A percentile compares a stretch with the other conserved stretches of the same genome.
These are phyloP conservation scores for Meandrusa payeni DNA, from an alignment of 2,888 invertebrate species.

Conservation along the genomic window DNA sequence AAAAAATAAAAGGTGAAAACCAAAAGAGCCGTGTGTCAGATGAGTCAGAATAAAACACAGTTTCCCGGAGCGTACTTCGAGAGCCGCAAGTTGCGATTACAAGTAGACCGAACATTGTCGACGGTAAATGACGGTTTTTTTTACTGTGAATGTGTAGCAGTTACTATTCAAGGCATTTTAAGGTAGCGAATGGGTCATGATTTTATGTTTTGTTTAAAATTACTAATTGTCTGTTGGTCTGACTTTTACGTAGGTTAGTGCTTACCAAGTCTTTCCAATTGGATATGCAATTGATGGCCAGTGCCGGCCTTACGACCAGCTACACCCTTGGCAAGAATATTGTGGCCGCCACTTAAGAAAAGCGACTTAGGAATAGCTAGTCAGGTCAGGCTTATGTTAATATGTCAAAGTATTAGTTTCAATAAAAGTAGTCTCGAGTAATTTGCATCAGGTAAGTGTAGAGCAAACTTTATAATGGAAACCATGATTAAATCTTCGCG, in stretches of 20 bases:
- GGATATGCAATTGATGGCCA: no score
- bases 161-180: no score
- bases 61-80: slow-evolving; percentile 6
- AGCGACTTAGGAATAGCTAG: no score
- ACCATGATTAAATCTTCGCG: neutral
- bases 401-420: slow-evolving; percentile 9
- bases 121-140: neutral
- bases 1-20: neutral
- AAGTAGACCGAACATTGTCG: slow-evolving; percentile 11
- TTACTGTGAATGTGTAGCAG: slow-evolving; percentile 2
- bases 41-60: slow-evolving; percentile 4
- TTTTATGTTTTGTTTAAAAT: no score
- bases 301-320: no score
- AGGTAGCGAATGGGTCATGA: no score
- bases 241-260: no score
- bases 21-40: slow-evolving; percentile 12
- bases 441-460: slow-evolving; percentile 8
- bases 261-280: no score
- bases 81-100: slow-evolving; percentile 9
- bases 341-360: no score
- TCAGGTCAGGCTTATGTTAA: slow-evolving; percentile 17
- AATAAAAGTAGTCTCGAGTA: slow-evolving; percentile 5
- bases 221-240: no score
- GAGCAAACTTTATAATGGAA: slow-evolving; percentile 3
- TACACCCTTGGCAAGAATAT: no score